These are phyloP conservation scores for Saguinus imperator DNA, from an alignment of 2,113 vertebrate genomes.

Conservation along the genomic window DNA sequence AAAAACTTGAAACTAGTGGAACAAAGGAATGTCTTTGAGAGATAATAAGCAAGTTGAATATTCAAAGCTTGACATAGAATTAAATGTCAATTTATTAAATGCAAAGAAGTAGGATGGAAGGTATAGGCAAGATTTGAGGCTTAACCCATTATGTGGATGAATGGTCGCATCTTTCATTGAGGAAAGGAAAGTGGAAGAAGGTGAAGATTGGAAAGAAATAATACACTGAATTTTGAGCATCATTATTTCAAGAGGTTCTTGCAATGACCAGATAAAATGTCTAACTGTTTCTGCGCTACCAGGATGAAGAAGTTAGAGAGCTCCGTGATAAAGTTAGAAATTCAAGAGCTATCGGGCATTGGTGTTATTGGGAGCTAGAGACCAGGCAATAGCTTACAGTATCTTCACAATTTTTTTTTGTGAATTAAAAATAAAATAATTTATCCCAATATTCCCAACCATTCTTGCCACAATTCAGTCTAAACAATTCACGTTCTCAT, in stretches of 20 bases:
- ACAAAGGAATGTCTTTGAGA: background rate
- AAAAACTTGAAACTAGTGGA: no score
- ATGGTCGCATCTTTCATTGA: background rate
- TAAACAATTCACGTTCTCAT: fast-evolving
- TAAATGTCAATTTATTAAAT: background rate
- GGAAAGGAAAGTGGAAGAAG: background rate
- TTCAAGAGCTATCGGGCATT: no score
- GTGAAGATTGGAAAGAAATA: background rate
- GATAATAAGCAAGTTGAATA: background rate
- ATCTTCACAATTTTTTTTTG: background rate
- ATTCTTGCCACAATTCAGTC: fast-evolving
- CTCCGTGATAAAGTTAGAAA: background rate
- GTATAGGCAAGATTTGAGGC: background rate
- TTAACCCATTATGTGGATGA: background rate
- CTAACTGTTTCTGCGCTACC: no score
- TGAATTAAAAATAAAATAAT: background rate
- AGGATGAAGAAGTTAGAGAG: background rate
- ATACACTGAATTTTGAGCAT: background rate
- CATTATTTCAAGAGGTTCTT: background rate
- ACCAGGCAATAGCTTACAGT: background rate
- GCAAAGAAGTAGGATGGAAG: background rate
- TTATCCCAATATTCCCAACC: fast-evolving
- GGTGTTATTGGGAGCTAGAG: background rate
- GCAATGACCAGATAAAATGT: background rate
- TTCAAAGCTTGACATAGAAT: background rate